These are phyloP conservation scores for Hyposmocoma kahamanoa DNA, from an alignment of 1,140 invertebrate species.

Conservation along the genomic window DNA sequence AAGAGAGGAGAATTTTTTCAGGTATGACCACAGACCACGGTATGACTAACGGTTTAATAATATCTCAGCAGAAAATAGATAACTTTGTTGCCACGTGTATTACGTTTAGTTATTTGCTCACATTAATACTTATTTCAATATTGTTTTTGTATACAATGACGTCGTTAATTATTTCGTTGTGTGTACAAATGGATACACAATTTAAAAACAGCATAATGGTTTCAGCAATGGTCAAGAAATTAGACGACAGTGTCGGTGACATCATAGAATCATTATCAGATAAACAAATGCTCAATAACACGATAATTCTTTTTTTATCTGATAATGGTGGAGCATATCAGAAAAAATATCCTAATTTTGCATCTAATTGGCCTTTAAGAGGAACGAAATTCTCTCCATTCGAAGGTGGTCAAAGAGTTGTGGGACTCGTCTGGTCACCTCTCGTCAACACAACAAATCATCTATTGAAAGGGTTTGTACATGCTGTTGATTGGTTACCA, in stretches of 20 bases:
- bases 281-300: conserved; percentile 74
- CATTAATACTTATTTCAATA: no score
- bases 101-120: no score
- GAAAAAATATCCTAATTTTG: conserved; percentile 82
- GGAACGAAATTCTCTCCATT: conserved; percentile 88
- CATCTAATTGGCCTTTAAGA: conserved; percentile 91
- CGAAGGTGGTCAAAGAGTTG: conserved; percentile 88
- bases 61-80: no score
- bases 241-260: conserved; percentile 89
- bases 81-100: no score
- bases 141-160: no score
- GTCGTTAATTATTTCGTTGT: no score
- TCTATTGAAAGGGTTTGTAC: conserved; percentile 84
- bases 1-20: conserved; percentile 84
- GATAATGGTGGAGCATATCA: conserved; percentile 88
- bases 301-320: conserved; percentile 83
- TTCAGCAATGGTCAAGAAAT: conserved; percentile 88
- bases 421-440: conserved; percentile 87
- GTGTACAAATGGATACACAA: no score
- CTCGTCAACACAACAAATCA: conserved; percentile 74
- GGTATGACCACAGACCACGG: no score
- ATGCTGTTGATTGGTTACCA: conserved; percentile 91
- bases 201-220: no score
- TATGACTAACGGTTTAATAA: no score
- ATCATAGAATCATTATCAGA: conserved; percentile 64